phyloP scores from a whole-genome alignment of 2,888 invertebrate species.

The Camponotus fellah region DNA sequence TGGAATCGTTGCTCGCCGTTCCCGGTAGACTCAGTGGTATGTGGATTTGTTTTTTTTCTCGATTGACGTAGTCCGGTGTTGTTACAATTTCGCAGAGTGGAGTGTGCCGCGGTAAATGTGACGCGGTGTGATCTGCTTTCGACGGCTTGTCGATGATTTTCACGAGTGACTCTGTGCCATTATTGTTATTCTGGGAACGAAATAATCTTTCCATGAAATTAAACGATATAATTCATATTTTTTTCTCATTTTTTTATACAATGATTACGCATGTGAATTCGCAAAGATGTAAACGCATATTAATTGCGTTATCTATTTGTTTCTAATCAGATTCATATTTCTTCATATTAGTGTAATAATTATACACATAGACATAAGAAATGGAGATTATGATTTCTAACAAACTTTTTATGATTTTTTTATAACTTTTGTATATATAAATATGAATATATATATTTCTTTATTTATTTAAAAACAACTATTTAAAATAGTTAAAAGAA shows the following conservation, averaged over 20 bases:
- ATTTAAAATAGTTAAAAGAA: background rate
- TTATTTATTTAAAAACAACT: background rate
- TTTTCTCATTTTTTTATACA: background rate
- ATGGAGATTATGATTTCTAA: background rate
- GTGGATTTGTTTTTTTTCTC: slow-evolving; percentile 56
- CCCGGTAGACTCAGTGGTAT: slow-evolving; percentile 80
- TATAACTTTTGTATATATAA: background rate
- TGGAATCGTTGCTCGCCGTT: slow-evolving; percentile 73
- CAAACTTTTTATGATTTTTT: slow-evolving; percentile 19
- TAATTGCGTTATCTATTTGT: background rate
- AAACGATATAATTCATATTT: slow-evolving; percentile 25
- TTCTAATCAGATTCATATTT: background rate
- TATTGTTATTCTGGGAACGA: slow-evolving; percentile 25
- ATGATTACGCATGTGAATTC: background rate
- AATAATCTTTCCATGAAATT: slow-evolving; percentile 12
- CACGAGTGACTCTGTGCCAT: slow-evolving; percentile 22
- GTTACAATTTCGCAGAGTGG: slow-evolving; percentile 20
- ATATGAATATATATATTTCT: too few species aligned
- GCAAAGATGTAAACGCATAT: background rate
- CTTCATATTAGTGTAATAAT: background rate
- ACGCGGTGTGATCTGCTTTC: slow-evolving; percentile 45
- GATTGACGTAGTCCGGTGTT: slow-evolving; percentile 27
- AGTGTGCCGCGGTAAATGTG: slow-evolving; percentile 4
- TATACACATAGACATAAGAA: background rate
- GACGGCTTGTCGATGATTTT: slow-evolving; percentile 52